These are phyloP conservation scores for Ormia ochracea DNA, from an alignment of 2,888 invertebrate genomes.

Conservation along the genomic window DNA sequence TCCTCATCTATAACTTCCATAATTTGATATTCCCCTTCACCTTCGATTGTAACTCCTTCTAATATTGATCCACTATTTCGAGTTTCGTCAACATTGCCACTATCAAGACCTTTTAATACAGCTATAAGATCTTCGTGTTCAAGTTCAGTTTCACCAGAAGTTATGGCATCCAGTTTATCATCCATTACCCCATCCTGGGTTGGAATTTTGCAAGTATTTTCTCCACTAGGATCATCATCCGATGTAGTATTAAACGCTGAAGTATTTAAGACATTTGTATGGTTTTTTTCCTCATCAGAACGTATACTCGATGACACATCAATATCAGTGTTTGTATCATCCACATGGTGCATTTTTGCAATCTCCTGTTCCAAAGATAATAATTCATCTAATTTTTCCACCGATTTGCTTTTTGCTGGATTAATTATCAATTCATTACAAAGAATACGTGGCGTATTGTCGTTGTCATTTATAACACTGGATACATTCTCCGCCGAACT, in stretches of 20 bases:
- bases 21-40: constrained; percentile 74
- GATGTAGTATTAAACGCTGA: not conserved
- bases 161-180: constrained; percentile 25
- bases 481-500: constrained; percentile 7
- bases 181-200: not conserved
- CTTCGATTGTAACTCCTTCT: constrained; percentile 74
- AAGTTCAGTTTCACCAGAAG: constrained; percentile 55
- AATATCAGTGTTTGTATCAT: constrained; percentile 24
- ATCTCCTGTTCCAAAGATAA: constrained; percentile 74
- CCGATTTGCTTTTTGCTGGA: constrained; percentile 23
- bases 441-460: constrained; percentile 48
- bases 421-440: constrained; percentile 48
- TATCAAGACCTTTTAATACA: constrained; percentile 79
- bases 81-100: constrained; percentile 71
- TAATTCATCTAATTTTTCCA: constrained; percentile 70
- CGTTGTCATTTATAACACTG: constrained; percentile 15
- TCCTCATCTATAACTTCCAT: constrained; percentile 73
- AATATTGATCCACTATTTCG: constrained; percentile 50
- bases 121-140: constrained; percentile 77
- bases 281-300: not conserved
- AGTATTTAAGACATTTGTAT: not conserved
- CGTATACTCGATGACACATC: not conserved
- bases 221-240: constrained; percentile 1
- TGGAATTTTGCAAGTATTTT: not conserved
- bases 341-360: constrained; percentile 72